Base-by-base conservation (phyloP, 1,140 invertebrate genomes). In the Ostrea edulis region DNA sequence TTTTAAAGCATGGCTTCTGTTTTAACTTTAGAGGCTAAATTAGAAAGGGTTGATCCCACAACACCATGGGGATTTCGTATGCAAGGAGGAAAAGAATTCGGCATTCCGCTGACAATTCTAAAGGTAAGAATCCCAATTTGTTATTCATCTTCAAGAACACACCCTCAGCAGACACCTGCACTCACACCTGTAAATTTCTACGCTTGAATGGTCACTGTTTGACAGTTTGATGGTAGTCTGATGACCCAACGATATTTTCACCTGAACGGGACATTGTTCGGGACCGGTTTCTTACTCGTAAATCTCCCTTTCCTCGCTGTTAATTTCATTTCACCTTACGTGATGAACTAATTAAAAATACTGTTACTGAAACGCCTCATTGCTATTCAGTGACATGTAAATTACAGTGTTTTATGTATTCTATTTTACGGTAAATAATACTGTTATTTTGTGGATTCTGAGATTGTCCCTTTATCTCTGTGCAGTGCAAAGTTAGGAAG, bases 1-100 rank as follows among this genome's bases (percentile, higher is more conserved):
- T 77, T 77, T 77, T 77, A 77, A 77, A 77, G 68, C 29, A 77
- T 77, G 68, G 68, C 68, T 20, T 93, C 93, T 62, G 90, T 93
- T 71, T 88, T 94, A 54, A 93, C 92, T 25, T 87, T 94, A 71
- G 93, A 93, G 89, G 93, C 93, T 11, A 94, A 94, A 86, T 90
- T 94, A 88, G 93, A 94, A 86, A 86, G 93, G 35, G 90, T 92
- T 12, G 93, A 93, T 51, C 90, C 89, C 9, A 89, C 89, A 29
- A 94, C 97, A 92, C 97, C 97, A 92, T 99, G 98, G 98, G 98
- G 98, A 89, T 97, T 99, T 94, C 97, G 98, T 91, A 96, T 99
- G 91, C 97, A 98, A 89, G 98, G 98, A 92, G 98, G 98, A 91
- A 96, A 97, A 89, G 98, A 99, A 96, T 96, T 98, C 92, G 96